Evolutionary conservation across 2,113 vertebrate species (phyloP).

Genomic region (Gymnobelideus leadbeateri): DNA sequence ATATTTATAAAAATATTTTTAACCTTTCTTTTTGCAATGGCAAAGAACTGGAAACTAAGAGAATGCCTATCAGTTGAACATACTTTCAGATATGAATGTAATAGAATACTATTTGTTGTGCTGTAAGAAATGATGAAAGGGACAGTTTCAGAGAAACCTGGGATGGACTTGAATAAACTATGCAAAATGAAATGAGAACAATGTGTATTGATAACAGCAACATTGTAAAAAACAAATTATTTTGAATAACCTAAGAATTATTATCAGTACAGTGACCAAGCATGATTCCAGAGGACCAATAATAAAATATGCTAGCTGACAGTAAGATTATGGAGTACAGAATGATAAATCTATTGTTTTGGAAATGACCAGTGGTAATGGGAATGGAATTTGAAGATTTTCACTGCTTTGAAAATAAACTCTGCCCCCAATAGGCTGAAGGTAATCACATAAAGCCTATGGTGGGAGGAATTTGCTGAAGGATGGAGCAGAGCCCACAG

Average conservation of each 20-base stretch:
- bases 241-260: not conserved
- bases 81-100: not conserved
- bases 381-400: no score
- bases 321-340: not conserved
- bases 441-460: no score
- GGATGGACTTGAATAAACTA: not conserved
- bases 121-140: not conserved
- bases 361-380: not conserved
- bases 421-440: no score
- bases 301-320: not conserved
- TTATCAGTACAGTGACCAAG: not conserved
- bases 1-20: not conserved
- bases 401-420: no score
- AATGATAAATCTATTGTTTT: not conserved
- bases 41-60: not conserved
- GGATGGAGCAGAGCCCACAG: no score
- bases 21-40: not conserved
- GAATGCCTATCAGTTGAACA: not conserved
- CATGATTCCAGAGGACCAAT: not conserved
- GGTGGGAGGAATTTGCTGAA: no score
- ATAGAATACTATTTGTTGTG: not conserved
- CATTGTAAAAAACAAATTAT: not conserved
- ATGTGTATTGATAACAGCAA: not conserved
- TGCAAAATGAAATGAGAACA: not conserved
- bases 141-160: not conserved